phyloP scores from a whole-genome alignment of 2,888 invertebrate genomes.

The Machimus atricapillus region DNA sequence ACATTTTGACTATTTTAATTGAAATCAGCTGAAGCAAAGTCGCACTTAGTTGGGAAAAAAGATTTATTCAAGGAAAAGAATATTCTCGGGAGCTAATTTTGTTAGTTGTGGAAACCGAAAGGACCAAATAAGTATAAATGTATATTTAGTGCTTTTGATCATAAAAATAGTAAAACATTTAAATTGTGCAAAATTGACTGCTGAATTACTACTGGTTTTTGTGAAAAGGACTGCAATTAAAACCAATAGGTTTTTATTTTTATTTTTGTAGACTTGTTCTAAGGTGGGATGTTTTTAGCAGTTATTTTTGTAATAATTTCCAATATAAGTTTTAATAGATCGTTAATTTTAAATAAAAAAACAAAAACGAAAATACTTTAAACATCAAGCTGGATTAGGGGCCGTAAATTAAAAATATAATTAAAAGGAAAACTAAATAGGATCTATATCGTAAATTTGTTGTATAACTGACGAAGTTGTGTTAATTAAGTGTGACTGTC shows the following conservation, averaged over 20 bases:
- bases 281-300: not conserved
- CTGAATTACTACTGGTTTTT: not conserved
- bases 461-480: not conserved
- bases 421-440: conserved; percentile 29
- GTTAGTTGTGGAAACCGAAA: not conserved
- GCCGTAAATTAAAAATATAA: conserved; percentile 42
- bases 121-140: conserved; percentile 28
- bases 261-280: not conserved
- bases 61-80: not conserved
- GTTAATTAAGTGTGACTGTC: conserved; percentile 42
- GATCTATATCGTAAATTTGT: not conserved
- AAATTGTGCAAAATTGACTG: not conserved
- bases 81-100: conserved; percentile 22
- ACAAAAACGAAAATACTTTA: conserved; percentile 11
- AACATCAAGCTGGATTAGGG: conserved; percentile 47
- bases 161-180: not conserved
- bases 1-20: conserved; percentile 44
- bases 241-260: not conserved
- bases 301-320: not conserved
- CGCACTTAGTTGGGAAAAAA: not conserved
- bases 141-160: conserved; percentile 12
- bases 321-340: not conserved
- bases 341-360: not conserved
- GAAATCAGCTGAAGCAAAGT: not conserved
- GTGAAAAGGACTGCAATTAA: not conserved